A percentile compares a stretch with the other conserved stretches of the same genome.
These are phyloP conservation scores for Erpornis zantholeuca DNA, from an alignment of 2,113 vertebrate species.

Conservation along the genomic window DNA sequence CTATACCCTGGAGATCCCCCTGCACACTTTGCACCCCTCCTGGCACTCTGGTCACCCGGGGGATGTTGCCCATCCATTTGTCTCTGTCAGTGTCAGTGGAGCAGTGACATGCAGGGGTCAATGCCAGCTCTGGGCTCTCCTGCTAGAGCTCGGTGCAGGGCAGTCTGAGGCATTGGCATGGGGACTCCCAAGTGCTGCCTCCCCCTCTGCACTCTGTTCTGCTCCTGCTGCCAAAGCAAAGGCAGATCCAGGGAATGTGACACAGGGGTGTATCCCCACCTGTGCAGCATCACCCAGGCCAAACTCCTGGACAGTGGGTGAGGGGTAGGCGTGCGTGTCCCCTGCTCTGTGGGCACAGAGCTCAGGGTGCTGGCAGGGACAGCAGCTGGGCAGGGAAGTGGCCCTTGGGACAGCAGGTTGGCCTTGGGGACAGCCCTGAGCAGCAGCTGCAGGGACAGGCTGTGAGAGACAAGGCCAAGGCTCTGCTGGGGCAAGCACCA, in stretches of 20 bases:
- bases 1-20: background rate
- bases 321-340: background rate
- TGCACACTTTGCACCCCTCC: background rate
- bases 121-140: background rate
- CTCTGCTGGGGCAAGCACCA: background rate
- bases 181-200: background rate
- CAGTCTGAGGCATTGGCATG: background rate
- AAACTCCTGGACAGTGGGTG: background rate
- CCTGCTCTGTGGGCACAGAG: background rate
- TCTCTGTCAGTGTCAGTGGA: background rate
- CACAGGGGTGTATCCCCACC: background rate
- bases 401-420: background rate
- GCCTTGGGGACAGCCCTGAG: background rate
- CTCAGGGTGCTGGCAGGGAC: background rate
- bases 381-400: background rate
- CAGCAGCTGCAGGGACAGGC: background rate
- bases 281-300: background rate
- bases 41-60: background rate
- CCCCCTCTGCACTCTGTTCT: background rate
- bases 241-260: background rate
- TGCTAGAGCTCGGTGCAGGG: background rate
- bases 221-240: background rate
- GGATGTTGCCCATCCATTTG: background rate
- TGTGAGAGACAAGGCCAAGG: background rate
- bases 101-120: background rate